Evolutionary conservation across 2,888 invertebrate species (phyloP), one percentile per base, ranked within the genome.

Genomic region (Syrphus vitripennis): DNA sequence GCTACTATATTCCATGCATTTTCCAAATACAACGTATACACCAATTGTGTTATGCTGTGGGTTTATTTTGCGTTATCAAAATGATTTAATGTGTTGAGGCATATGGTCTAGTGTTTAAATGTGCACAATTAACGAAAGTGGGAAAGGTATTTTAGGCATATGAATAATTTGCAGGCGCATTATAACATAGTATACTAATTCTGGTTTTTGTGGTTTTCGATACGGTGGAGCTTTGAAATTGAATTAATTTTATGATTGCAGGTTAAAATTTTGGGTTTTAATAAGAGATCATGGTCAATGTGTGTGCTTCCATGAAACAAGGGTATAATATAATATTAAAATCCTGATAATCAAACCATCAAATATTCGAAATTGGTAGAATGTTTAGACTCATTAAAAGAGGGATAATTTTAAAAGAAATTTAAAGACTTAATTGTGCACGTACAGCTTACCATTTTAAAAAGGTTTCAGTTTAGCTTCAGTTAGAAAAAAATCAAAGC

Each of bases 41-140:
- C 2, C 3, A n/a, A n/a, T n/a, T 5, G 40, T n/a, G 61, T 61
- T 61, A n/a, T n/a, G 16, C 3, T 42, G 63, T 26, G 26, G 37
- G 10, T 63, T 63, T 26, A 63, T 63, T 63, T 63, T 42, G 26
- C 12, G 37, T 42, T n/a, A 42, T 24, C 16, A 63, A 63, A 63
- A 24, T n/a, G 26, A 24, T 63, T 63, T 63, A 26, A 63, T 40
- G 42, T 42, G 24, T 42, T 40, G 21, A 14, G 6, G 14, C n/a
- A n/a, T 7, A 57, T 34, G 55, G 29, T 31, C 16, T 16, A 37
- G 14, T 19, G 37, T 34, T 16, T 34, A 12, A 12, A 10, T 34
- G 48, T 26, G 50, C n/a, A 4, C 59, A 59, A 37, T 59, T 21
- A 59, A 37, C 59, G n/a, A 37, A 59, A n/a, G n/a, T 7, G 19